Base-by-base conservation (phyloP, 2,113 vertebrate species). In the Forbesichthys papilliferus region DNA sequence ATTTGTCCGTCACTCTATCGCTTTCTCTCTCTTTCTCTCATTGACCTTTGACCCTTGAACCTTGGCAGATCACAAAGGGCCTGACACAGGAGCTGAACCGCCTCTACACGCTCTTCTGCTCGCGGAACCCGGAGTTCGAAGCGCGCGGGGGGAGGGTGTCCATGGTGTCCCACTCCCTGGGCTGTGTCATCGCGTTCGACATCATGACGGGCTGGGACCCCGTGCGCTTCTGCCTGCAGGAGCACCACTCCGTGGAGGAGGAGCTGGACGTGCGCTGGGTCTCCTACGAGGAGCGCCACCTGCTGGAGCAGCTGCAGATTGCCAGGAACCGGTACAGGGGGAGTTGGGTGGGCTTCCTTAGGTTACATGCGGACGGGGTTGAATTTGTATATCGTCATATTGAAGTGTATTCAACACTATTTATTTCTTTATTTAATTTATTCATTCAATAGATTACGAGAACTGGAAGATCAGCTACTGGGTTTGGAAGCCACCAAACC, bases 151-250 rank as follows among this genome's bases (percentile, higher is more conserved):
- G 98, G n/a, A 98, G 97, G 80, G 96, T 98, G 55, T 99, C 98
- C 9, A 95, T 99, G 4, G 95, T 99, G 77, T 98, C 98, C 7
- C 98, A 99, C 84, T 99, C 98, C 0, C 91, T 99, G 69, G 97
- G 98, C 64, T 99, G 98, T 12, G 98, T 99, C 74, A 99, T 99
- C 83, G 94, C 96, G 59, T 99, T 96, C 0, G 98, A 99, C 88
- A 98, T 99, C 87, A 98, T 99, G 95, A 99, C 95, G 0, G 97
- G 98, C 61, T 99, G 97, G 97, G 96, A 99, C 79, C 97, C 97
- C 0, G 94, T 98, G 68, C 91, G 92, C 61, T 95, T 99, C 54
- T 96, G 96, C 7, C 93, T 96, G 69, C 96, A 97, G 76, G 93
- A 97, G 65, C 94, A 96, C 69, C 95, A 92, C 48, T 93, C 95